Evolutionary conservation across 1,140 invertebrate genomes (phyloP), one percentile per base, ranked within the genome.

Genomic region (Nephila pilipes): DNA sequence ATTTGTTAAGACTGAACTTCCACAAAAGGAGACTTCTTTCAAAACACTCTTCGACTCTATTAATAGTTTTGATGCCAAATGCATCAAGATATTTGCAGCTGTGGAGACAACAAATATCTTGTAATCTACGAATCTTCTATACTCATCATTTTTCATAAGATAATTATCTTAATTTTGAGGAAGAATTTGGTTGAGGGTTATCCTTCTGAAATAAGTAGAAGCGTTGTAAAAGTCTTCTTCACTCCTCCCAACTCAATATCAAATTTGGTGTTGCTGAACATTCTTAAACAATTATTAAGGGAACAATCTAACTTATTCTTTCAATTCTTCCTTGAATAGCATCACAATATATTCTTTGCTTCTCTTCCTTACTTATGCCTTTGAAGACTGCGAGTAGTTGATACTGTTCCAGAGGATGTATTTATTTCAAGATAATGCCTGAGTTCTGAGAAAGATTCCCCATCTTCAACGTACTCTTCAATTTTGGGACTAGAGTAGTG

Each of bases 351-450:
- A 79, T 87, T n/a, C 65, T 18, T 18, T 22, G 25, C 81, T 85
- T 6, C n/a, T 93, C 85, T 29, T 80, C 25, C 29, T 60, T n/a
- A n/a, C n/a, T 22, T 16, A 93, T 87, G 3, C 63, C 81, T 80
- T 57, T 38, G 18, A 87, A 1, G 60, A 69, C 4, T 22, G 6
- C 0, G 63, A 69, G 25, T 38, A 58, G 29, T n/a, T 29, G 18
- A 79, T 87, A 79, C 12, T 79, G 38, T 29, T 80, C 25, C 8
- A 87, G 29, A 14, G 55, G 1, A 1, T 16, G 18, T 46, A 58
- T 20, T 5, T 46, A 55, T 60, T 63, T 87, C 46, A 87, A 58
- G 46, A n/a, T 87, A 93, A 16, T 87, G 54, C 18, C n/a, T 46
- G 12, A 4, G 46, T 65, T 65, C 83, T 18, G 46, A 20, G 10